These are phyloP conservation scores for Sisor rabdophorus DNA, from an alignment of 2,113 vertebrate genomes.

Conservation along the genomic window DNA sequence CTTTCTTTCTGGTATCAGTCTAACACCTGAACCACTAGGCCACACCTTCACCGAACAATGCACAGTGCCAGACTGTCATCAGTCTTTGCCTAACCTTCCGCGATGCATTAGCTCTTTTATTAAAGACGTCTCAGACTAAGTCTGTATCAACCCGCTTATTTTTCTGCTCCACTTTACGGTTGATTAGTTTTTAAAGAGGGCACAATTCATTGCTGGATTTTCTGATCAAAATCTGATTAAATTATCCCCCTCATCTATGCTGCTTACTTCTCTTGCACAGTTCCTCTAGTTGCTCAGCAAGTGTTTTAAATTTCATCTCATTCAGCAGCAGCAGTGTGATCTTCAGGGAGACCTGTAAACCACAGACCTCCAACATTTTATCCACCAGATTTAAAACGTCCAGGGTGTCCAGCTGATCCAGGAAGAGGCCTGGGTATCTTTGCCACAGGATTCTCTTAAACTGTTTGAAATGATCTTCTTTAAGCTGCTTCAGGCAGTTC, in stretches of 20 bases:
- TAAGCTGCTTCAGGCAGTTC: conserved; percentile 52
- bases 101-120: too few relatives aligned
- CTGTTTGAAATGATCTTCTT: not conserved
- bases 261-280: conserved; percentile 60
- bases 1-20: too few relatives aligned
- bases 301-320: conserved; percentile 42
- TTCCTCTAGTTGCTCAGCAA: conserved; percentile 41
- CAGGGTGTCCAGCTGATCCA: conserved; percentile 41
- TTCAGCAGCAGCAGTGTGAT: conserved; percentile 57
- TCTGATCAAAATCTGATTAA: not conserved
- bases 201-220: not conserved
- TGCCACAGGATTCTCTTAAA: conserved; percentile 62
- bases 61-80: too few relatives aligned
- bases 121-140: too few relatives aligned
- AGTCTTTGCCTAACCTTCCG: too few relatives aligned
- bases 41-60: too few relatives aligned
- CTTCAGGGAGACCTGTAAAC: conserved; percentile 54
- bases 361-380: conserved; percentile 59
- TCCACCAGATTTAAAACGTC: conserved; percentile 66
- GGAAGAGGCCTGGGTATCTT: conserved; percentile 59
- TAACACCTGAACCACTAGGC: too few relatives aligned
- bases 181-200: too few relatives aligned
- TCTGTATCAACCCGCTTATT: too few relatives aligned
- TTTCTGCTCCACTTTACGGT: too few relatives aligned
- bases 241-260: not conserved